Percentiles rank a stretch among this genome's conserved stretches.
These are phyloP conservation scores for Porites divaricata DNA, from an alignment of 92 coral and sea anemone species.

Conservation along the genomic window DNA sequence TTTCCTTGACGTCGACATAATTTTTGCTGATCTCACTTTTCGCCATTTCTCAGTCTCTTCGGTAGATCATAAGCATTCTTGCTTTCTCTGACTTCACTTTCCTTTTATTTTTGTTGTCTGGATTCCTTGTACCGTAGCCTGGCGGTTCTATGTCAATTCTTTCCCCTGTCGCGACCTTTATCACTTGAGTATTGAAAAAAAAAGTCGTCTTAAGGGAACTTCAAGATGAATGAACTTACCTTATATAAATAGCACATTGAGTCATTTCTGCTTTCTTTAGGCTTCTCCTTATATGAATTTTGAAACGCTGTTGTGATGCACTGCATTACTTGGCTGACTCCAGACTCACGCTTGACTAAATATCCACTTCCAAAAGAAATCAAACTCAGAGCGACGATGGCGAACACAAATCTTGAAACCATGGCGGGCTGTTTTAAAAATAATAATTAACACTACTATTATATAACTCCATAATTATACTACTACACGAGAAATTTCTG, in stretches of 20 bases:
- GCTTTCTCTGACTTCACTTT: not conserved
- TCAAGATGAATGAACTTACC: not conserved
- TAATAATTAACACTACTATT: too few relatives aligned
- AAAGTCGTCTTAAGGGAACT: not conserved
- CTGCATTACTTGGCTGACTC: not conserved
- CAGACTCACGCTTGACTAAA: not conserved
- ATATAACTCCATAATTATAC: too few relatives aligned
- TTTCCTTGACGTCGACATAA: too few relatives aligned
- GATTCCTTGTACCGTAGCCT: not conserved
- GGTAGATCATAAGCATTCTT: too few relatives aligned
- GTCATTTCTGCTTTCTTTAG: not conserved
- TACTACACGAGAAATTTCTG: too few relatives aligned
- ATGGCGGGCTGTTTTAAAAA: constrained; percentile 7
- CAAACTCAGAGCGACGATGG: constrained; percentile 14
- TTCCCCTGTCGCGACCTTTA: not conserved
- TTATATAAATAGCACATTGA: not conserved
- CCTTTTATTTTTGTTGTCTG: not conserved
- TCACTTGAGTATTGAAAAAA: not conserved
- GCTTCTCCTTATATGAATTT: too few relatives aligned
- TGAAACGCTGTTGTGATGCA: not conserved
- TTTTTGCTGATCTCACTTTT: too few relatives aligned
- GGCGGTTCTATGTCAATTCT: not conserved
- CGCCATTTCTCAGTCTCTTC: not conserved
- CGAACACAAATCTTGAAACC: constrained; percentile 9
- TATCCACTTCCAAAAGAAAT: constrained; percentile 21